Evolutionary conservation across 2,888 invertebrate species (phyloP).

Genomic region (Drosophila barbarae): DNA sequence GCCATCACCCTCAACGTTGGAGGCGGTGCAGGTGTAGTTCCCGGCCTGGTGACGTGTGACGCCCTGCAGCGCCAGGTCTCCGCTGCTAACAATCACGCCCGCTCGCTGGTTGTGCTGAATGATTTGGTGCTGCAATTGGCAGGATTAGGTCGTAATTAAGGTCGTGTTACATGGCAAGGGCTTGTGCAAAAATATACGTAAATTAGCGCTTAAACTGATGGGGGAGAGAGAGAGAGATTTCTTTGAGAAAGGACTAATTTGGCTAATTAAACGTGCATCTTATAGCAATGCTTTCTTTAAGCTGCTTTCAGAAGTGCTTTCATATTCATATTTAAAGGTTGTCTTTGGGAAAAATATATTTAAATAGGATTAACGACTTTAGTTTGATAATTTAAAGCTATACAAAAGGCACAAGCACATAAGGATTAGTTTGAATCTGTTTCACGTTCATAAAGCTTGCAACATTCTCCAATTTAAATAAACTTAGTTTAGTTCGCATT

Average conservation of each 20-base stretch:
- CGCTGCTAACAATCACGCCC: constrained; percentile 92
- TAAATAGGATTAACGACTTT: neutral
- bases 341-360: neutral
- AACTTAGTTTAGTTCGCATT: neutral
- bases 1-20: constrained; percentile 95
- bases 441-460: neutral
- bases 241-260: constrained; percentile 11
- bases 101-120: constrained; percentile 92
- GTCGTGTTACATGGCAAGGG: constrained; percentile 2
- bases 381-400: neutral
- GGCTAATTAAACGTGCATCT: neutral
- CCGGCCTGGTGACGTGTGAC: constrained; percentile 91
- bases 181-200: neutral
- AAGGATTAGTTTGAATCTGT: neutral
- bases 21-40: constrained; percentile 92
- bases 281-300: too few relatives aligned
- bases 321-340: neutral
- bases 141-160: constrained; percentile 7
- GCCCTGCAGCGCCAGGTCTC: constrained; percentile 89
- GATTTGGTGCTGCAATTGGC: constrained; percentile 85
- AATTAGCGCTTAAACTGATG: constrained; percentile 13
- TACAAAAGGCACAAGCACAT: neutral
- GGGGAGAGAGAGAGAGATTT: neutral
- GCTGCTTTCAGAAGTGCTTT: too few relatives aligned
- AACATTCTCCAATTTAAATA: neutral